Evolutionary conservation across 2,113 vertebrate genomes (phyloP), one percentile per base, ranked within the genome.

Genomic region (Phrynocephalus versicolor): DNA sequence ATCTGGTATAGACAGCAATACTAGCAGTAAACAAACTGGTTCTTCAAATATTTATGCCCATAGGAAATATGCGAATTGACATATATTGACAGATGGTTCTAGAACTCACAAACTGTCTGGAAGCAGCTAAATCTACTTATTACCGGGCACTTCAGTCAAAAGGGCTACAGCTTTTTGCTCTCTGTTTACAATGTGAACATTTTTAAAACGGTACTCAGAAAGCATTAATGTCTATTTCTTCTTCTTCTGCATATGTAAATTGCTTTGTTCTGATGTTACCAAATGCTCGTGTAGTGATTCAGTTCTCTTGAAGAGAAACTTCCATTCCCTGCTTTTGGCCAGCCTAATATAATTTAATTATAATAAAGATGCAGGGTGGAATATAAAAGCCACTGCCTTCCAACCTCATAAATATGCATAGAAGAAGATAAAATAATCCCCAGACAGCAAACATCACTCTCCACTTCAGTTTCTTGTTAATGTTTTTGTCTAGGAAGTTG

Each of bases 301-400:
- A 27, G 84, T 65, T 67, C 74, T 83, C 67, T 83, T 79, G 69
- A 83, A 73, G 25, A 86, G 78, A 86, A 86, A 81, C 58, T 81
- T 55, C 70, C 70, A 73, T 65, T 72, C 55, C 69, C 51, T 86
- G 79, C 58, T 81, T 81, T 33, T 73, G 78, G 41, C 83, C 60
- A 86, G 21, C 39, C 84, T 81, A 86, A 86, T 86, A 81, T 86
- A 81, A 80, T 73, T 85, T 85, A 85, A 86, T 86, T 86, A 83
- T 41, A 55, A 30, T 74, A 74, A 65, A 81, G 58, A 74, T 86
- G 60, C 84, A 74, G 71, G 27, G 70, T 65, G 45, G 77, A 85
- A 85, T 85, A 74, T 67, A 87, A 82, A 87, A 79, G 57, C 86
- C 65, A 51, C 3, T 78, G 81, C 72, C 81, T 72, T 72, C 30